Evolutionary conservation across 2,113 vertebrate genomes (phyloP).

Genomic region (Dicrurus megarhynchus): DNA sequence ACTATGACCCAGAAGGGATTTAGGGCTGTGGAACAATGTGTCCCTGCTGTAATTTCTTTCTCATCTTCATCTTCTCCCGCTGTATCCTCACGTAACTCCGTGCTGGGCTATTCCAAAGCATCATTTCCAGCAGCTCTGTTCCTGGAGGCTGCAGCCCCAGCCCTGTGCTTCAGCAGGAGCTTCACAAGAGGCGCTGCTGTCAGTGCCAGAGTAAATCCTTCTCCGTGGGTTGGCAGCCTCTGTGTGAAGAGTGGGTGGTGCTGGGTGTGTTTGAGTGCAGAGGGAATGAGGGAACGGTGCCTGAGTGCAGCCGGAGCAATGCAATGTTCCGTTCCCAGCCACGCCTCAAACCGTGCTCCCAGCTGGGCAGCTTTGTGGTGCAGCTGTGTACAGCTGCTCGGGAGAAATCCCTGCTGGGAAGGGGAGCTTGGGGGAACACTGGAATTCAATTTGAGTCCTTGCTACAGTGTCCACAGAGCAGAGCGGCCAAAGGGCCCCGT

Average conservation of each 20-base stretch:
- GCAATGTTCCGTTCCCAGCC: neutral
- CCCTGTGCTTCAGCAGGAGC: neutral
- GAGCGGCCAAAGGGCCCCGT: fast-evolving
- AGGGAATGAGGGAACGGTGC: neutral
- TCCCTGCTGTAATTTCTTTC: neutral
- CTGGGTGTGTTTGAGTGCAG: fast-evolving
- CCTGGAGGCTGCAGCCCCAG: neutral
- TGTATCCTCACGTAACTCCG: neutral
- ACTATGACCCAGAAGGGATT: slow-evolving; percentile 17
- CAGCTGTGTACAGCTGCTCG: fast-evolving
- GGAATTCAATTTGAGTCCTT: neutral
- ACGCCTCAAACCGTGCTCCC: fast-evolving
- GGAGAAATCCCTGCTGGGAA: neutral
- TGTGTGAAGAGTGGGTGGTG: neutral
- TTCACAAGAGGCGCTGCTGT: neutral
- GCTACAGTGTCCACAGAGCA: fast-evolving
- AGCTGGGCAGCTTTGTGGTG: fast-evolving
- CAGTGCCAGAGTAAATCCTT: neutral
- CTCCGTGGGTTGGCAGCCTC: fast-evolving
- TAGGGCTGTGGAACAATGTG: neutral
- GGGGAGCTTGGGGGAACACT: neutral
- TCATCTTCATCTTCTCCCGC: neutral
- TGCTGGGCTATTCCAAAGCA: neutral
- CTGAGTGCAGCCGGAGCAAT: fast-evolving
- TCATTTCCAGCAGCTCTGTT: neutral